Conservation (phyloP, 2,888 invertebrate genomes). For the Eueremaeus valkanovi region DNA sequence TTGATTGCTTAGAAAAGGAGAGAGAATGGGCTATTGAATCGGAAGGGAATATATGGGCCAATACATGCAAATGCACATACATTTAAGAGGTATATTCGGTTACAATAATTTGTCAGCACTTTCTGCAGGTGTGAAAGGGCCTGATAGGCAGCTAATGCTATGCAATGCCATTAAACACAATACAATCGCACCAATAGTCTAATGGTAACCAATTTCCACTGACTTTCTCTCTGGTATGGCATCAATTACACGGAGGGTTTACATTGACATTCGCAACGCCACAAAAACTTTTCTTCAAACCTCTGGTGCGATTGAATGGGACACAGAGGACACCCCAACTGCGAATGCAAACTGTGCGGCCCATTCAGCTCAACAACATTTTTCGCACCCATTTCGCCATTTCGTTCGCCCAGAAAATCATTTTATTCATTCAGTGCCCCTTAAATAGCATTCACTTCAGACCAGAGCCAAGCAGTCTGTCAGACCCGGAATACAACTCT, state of each 20-base stretch:
- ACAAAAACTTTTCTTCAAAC: background rate
- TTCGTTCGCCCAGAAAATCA: background rate
- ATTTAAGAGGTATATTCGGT: background rate
- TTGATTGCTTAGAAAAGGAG: too few species aligned
- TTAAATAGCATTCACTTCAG: background rate
- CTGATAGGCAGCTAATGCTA: background rate
- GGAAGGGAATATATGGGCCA: too few species aligned
- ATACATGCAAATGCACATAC: background rate
- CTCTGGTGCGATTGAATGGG: background rate
- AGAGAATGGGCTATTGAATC: too few species aligned
- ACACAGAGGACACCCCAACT: constrained; percentile 1
- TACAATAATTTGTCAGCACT: background rate
- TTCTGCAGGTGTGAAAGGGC: background rate
- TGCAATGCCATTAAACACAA: background rate
- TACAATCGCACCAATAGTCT: background rate
- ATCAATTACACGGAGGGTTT: constrained; percentile 9
- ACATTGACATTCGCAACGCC: constrained; percentile 17
- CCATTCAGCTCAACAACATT: background rate
- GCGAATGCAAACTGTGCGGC: background rate
- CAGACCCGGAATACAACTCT: background rate
- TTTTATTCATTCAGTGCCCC: background rate
- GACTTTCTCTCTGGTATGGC: background rate
- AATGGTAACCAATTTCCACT: background rate
- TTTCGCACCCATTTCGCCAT: constrained; percentile 11
- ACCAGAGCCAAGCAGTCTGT: background rate